Evolutionary conservation across 2,797 vertebrate species (phyloP).

Genomic region (Hippopotamyrus pictus): DNA sequence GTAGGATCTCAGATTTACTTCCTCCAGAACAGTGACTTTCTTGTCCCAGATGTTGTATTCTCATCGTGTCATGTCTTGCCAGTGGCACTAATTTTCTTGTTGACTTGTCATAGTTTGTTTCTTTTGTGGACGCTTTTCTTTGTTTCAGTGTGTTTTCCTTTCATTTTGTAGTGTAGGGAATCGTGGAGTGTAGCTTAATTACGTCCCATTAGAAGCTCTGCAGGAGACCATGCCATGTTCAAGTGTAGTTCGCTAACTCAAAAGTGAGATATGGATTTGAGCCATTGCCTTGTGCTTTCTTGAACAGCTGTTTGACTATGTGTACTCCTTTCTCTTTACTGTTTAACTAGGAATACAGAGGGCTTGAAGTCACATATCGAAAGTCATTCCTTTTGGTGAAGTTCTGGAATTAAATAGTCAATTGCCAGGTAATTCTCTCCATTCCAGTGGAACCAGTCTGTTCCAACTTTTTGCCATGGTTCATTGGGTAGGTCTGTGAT

Average conservation of each 20-base stretch:
- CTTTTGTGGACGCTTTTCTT: neutral
- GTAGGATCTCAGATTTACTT: conserved; percentile 25
- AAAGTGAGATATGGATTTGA: neutral
- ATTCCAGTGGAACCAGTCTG: neutral
- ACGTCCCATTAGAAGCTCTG: neutral
- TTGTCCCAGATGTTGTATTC: conserved; percentile 21
- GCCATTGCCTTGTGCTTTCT: neutral
- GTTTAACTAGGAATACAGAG: neutral
- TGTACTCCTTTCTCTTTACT: neutral
- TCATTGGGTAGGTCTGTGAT: neutral
- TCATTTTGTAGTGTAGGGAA: neutral
- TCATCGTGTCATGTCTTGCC: conserved; percentile 14
- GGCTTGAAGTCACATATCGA: neutral
- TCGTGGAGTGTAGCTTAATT: neutral
- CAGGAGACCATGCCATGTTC: neutral
- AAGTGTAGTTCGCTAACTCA: neutral
- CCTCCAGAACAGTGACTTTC: conserved; percentile 20
- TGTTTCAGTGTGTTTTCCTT: neutral
- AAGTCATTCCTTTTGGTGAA: neutral
- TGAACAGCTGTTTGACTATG: neutral
- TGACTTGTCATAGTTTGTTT: conserved; percentile 20
- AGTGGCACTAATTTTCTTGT: neutral
- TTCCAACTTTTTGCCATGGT: neutral
- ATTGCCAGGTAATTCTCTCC: neutral
- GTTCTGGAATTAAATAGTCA: neutral